Evolutionary conservation across 2,888 invertebrate genomes (phyloP), one percentile per base, ranked within the genome.

Genomic region (Mactromeris polynyma): DNA sequence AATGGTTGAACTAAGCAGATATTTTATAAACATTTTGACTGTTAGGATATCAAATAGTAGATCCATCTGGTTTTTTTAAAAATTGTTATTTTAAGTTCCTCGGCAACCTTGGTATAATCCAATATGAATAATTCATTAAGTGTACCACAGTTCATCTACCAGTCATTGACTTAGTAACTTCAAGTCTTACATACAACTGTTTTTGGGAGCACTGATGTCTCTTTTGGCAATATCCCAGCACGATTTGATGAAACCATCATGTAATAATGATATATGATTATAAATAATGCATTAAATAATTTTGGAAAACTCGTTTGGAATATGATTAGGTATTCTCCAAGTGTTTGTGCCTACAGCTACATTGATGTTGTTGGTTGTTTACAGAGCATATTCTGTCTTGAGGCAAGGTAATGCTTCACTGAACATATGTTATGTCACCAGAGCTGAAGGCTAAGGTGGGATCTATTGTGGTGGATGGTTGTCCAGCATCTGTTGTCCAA

Each of bases 81-180:
- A n/a, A n/a, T n/a, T n/a, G n/a, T n/a, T n/a, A n/a, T n/a, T n/a
- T n/a, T n/a, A n/a, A n/a, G n/a, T n/a, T n/a, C n/a, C n/a, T n/a
- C n/a, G n/a, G n/a, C 46, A 46, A 46, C 46, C 46, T 46, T n/a
- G n/a, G 46, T 46, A 58, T 58, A 14, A 4, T 1, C 6, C 58
- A 42, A 26, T 3, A 58, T 58, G 21, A 58, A 58, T 58, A 21
- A 21, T 58, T n/a, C n/a, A 64, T 26, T 36, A 31, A 73, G 19
- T 14, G 17, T 33, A 11, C 17, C 33, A 36, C 19, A 73, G 73
- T 73, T 73, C 33, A 73, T 36, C 6, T 36, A 69, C 1, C 73
- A 73, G 73, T 73, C 73, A 73, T 1, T 73, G 73, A 73, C 73
- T 73, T n/a, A n/a, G n/a, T n/a, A n/a, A 26, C 73, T 73, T 36